A percentile compares a stretch with the other conserved stretches of the same genome.
Evolutionary conservation across 2,113 vertebrate species (phyloP).

Genomic region (Salvelinus sp.): DNA sequence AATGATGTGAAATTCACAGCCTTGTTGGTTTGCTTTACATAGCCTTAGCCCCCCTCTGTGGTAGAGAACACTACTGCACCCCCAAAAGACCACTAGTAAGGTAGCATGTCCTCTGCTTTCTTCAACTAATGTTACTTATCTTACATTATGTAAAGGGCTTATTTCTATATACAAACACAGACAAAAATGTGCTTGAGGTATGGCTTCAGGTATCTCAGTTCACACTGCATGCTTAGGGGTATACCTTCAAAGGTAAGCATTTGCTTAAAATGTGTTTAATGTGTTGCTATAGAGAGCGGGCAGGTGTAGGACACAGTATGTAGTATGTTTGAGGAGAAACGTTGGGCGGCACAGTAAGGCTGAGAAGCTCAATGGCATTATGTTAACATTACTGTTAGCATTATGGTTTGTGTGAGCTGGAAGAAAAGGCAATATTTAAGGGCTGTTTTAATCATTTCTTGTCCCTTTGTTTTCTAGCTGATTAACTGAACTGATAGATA

Average conservation of each 20-base stretch:
- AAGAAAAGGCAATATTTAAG: constrained; percentile 66
- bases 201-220: constrained; percentile 23
- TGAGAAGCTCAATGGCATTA: neutral
- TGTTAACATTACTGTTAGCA: constrained; percentile 2
- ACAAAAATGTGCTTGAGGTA: constrained; percentile 25
- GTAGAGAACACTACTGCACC: constrained; percentile 24
- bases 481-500: constrained; percentile 41
- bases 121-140: constrained; percentile 40
- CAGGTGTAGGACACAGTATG: constrained; percentile 46
- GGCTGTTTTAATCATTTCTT: constrained; percentile 61
- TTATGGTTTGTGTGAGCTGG: neutral
- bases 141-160: constrained; percentile 79
- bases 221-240: constrained; percentile 3
- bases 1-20: constrained; percentile 19
- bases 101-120: constrained; percentile 52
- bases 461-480: constrained; percentile 40
- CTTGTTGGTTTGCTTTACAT: constrained; percentile 24
- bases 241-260: neutral
- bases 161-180: constrained; percentile 52
- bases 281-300: constrained; percentile 35
- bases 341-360: neutral
- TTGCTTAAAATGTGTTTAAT: constrained; percentile 18
- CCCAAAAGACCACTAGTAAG: constrained; percentile 36
- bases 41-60: neutral
- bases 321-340: neutral